Percentiles rank a stretch among this genome's conserved stretches.
phyloP scores from a whole-genome alignment of 2,888 invertebrate genomes.

The Diarsia mendica region DNA sequence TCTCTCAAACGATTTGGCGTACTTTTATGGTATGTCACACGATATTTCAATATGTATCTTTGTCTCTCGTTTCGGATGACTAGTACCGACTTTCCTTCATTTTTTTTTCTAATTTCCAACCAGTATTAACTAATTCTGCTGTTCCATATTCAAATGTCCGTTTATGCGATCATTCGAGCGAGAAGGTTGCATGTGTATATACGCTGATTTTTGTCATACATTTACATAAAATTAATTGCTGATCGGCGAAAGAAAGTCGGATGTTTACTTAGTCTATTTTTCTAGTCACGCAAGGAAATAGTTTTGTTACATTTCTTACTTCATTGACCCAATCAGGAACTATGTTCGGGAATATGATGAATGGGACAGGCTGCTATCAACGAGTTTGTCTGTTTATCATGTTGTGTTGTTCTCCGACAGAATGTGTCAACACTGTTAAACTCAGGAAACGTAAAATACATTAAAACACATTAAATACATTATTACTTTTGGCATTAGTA shows the following conservation, averaged over 20 bases:
- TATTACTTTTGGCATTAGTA: too few relatives aligned
- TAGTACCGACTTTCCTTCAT: constrained; percentile 62
- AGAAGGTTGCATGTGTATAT: constrained; percentile 45
- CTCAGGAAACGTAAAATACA: not conserved
- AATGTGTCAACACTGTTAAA: not conserved
- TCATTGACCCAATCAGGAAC: constrained; percentile 2
- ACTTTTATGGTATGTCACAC: constrained; percentile 58
- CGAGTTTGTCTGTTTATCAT: not conserved
- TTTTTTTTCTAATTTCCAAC: constrained; percentile 50
- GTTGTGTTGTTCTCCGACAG: not conserved
- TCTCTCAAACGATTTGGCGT: constrained; percentile 57
- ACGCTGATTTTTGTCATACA: constrained; percentile 25
- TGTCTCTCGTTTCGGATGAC: constrained; percentile 52
- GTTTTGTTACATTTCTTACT: not conserved
- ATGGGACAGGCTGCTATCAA: not conserved
- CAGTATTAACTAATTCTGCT: constrained; percentile 18
- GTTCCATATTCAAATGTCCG: constrained; percentile 55
- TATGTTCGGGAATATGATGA: not conserved
- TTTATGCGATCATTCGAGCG: constrained; percentile 18
- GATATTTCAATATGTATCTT: constrained; percentile 56
- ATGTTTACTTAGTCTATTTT: constrained; percentile 34
- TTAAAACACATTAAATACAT: too few relatives aligned
- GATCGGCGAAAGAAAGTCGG: constrained; percentile 51
- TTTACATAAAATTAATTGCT: constrained; percentile 45
- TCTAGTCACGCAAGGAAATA: constrained; percentile 37